phyloP scores from a whole-genome alignment of 2,888 invertebrate genomes.

The Pachymerium ferrugineum region DNA sequence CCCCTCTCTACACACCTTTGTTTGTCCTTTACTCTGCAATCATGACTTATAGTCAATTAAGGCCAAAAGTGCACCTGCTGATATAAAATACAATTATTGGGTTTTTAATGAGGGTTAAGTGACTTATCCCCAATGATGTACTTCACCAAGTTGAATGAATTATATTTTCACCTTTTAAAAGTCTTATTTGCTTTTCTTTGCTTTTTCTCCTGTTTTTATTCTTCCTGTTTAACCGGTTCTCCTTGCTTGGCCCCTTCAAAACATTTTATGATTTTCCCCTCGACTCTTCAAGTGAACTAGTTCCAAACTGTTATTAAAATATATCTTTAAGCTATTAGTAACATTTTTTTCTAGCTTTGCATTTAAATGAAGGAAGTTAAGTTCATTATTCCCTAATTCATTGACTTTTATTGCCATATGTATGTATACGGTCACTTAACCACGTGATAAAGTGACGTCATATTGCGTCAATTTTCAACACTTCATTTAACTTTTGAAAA shows the following conservation, averaged over 20 bases:
- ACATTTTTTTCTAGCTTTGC: background rate
- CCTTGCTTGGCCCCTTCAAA: background rate
- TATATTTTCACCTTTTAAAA: no score
- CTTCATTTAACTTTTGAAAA: no score
- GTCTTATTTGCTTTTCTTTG: no score
- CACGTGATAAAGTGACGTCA: no score
- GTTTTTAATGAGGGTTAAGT: no score
- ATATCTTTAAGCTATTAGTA: background rate
- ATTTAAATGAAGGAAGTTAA: background rate
- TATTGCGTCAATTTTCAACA: no score
- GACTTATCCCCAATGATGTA: no score
- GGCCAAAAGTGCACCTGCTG: background rate
- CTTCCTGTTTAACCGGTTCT: conserved; percentile 21
- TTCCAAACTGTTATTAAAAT: background rate
- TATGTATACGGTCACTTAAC: no score
- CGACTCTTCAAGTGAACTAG: background rate
- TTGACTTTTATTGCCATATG: conserved; percentile 12
- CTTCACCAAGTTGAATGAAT: no score
- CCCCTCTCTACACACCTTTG: background rate
- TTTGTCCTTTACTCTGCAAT: background rate
- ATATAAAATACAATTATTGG: no score
- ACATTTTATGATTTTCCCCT: background rate
- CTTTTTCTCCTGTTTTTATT: background rate
- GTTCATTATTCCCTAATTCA: background rate
- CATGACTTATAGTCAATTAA: background rate